Evolutionary conservation across 2,888 invertebrate genomes (phyloP).

Genomic region (Epinotia bilunana): DNA sequence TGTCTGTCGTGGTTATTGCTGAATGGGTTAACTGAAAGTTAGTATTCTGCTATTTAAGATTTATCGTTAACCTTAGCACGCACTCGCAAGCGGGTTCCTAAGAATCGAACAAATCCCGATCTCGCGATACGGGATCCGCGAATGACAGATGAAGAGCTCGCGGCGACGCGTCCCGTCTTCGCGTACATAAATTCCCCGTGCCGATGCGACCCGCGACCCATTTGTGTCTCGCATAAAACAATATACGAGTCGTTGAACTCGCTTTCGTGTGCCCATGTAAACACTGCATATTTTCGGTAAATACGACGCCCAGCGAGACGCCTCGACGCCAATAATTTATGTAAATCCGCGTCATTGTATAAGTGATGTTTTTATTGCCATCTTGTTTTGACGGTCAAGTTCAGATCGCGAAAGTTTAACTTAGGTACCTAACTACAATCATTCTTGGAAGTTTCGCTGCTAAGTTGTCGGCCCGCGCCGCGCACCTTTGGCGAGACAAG

Average conservation of each 20-base stretch:
- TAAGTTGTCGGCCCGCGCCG: conserved; percentile 15
- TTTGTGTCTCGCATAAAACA: conserved; percentile 80
- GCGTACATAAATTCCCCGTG: conserved; percentile 68
- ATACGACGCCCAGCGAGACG: conserved; percentile 64
- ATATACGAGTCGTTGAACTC: conserved; percentile 80
- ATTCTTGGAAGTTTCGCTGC: conserved; percentile 51
- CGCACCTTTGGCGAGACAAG: conserved; percentile 30
- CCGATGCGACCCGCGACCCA: conserved; percentile 76
- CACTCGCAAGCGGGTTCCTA: not conserved
- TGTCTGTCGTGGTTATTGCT: too few species aligned
- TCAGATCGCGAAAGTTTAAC: conserved; percentile 71
- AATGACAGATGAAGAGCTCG: conserved; percentile 48
- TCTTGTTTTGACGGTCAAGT: conserved; percentile 82
- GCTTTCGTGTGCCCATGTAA: conserved; percentile 73
- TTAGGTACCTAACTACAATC: conserved; percentile 59
- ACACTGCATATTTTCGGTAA: conserved; percentile 76
- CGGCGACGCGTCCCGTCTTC: conserved; percentile 47
- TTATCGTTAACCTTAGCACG: not conserved
- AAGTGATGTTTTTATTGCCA: conserved; percentile 80
- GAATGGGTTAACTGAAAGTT: not conserved
- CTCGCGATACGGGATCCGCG: conserved; percentile 26
- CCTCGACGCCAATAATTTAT: conserved; percentile 81
- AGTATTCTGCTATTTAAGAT: not conserved
- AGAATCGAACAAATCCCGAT: not conserved
- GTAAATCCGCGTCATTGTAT: conserved; percentile 82